Conservation (phyloP, 2,797 vertebrate species). For the Notamacropus eugenii region DNA sequence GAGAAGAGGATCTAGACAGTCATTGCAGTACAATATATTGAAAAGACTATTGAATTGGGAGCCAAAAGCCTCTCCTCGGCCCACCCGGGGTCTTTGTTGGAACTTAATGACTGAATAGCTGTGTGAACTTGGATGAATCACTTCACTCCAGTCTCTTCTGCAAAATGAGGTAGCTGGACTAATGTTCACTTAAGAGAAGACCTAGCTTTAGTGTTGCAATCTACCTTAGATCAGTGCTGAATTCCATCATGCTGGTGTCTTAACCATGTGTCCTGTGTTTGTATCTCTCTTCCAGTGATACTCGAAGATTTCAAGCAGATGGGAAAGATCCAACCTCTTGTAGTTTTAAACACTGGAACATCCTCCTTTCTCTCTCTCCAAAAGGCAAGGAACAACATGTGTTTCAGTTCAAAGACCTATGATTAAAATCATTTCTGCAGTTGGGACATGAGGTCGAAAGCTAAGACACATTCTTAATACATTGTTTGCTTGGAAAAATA, state of each 20-base stretch:
- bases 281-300: background rate
- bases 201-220: background rate
- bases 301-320: background rate
- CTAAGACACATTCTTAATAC: conserved; percentile 58
- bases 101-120: background rate
- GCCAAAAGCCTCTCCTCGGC: background rate
- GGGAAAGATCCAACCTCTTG: conserved; percentile 36
- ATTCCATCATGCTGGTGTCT: background rate
- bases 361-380: conserved; percentile 18
- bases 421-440: conserved; percentile 61
- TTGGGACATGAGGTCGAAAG: conserved; percentile 16
- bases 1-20: background rate
- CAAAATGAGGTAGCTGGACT: background rate
- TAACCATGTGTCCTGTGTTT: background rate
- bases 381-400: conserved; percentile 50
- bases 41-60: background rate
- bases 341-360: background rate
- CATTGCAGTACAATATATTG: background rate
- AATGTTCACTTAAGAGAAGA: background rate
- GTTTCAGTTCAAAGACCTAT: conserved; percentile 46
- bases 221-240: background rate
- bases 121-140: background rate
- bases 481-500: conserved; percentile 57
- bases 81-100: background rate
- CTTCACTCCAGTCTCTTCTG: background rate